Percentiles rank a stretch among this genome's conserved stretches.
These are phyloP conservation scores for Cremastinae sp. DNA, from an alignment of 2,888 invertebrate species.

Conservation along the genomic window DNA sequence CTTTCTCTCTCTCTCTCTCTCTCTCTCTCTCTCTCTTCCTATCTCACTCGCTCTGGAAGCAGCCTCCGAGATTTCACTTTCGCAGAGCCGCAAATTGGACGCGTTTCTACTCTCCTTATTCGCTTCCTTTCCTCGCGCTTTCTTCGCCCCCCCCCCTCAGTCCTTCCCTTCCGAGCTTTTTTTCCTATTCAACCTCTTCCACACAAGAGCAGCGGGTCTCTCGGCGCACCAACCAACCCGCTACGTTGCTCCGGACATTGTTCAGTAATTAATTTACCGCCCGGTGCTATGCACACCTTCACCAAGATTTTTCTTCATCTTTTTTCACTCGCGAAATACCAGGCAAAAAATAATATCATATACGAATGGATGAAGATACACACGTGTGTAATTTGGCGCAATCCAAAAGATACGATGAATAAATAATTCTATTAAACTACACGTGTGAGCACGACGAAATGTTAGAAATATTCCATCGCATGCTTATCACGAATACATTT, in stretches of 20 bases:
- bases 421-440: no score
- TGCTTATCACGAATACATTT: no score
- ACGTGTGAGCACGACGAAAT: no score
- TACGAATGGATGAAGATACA: not conserved
- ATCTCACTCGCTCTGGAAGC: not conserved
- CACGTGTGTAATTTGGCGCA: no score
- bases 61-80: constrained; percentile 19
- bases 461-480: no score
- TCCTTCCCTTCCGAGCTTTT: constrained; percentile 3
- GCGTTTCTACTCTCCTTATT: constrained; percentile 45
- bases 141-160: not conserved
- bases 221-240: constrained; percentile 24
- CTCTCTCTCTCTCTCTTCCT: constrained; percentile 9
- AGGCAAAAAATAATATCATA: not conserved
- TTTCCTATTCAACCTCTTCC: constrained; percentile 47
- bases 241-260: constrained; percentile 63
- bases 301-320: constrained; percentile 18
- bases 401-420: no score
- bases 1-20: not conserved
- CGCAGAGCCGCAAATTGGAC: constrained; percentile 63
- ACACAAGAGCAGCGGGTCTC: constrained; percentile 19
- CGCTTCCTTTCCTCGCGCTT: constrained; percentile 17
- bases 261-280: constrained; percentile 72
- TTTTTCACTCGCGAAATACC: not conserved
- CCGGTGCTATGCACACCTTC: constrained; percentile 46